Conservation (phyloP, 2,888 invertebrate genomes). For the Nymphalis urticae region DNA sequence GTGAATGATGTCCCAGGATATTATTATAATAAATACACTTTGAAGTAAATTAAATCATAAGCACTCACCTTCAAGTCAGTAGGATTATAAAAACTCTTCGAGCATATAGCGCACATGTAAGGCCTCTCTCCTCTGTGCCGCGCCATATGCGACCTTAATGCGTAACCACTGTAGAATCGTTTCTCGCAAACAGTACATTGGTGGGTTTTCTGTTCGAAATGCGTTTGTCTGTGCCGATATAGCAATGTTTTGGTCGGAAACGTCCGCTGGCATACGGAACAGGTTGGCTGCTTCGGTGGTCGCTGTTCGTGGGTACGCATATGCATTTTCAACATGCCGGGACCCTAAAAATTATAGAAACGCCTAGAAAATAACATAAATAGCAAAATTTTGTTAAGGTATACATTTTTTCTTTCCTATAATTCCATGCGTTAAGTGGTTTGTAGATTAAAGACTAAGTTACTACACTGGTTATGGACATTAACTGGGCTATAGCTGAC, state of each 20-base stretch:
- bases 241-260: constrained; percentile 83
- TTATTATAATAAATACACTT: background rate
- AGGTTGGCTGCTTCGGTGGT: constrained; percentile 81
- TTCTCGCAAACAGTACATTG: constrained; percentile 77
- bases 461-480: too few species aligned
- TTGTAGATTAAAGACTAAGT: too few species aligned
- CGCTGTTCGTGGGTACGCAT: constrained; percentile 84
- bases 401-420: too few species aligned
- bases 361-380: background rate
- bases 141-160: constrained; percentile 76
- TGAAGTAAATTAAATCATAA: background rate
- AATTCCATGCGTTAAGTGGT: too few species aligned
- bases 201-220: constrained; percentile 81
- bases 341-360: constrained; percentile 62
- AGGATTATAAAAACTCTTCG: constrained; percentile 81
- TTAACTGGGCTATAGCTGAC: too few species aligned
- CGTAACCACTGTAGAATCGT: constrained; percentile 76
- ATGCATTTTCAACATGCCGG: constrained; percentile 85
- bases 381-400: background rate
- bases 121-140: constrained; percentile 77
- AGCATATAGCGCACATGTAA: constrained; percentile 80
- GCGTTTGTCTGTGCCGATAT: constrained; percentile 83
- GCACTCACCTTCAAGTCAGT: constrained; percentile 79
- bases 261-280: constrained; percentile 82
- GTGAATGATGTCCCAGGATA: too few species aligned